phyloP scores from a whole-genome alignment of 2,888 invertebrate species.

The Mythimna lalbum region DNA sequence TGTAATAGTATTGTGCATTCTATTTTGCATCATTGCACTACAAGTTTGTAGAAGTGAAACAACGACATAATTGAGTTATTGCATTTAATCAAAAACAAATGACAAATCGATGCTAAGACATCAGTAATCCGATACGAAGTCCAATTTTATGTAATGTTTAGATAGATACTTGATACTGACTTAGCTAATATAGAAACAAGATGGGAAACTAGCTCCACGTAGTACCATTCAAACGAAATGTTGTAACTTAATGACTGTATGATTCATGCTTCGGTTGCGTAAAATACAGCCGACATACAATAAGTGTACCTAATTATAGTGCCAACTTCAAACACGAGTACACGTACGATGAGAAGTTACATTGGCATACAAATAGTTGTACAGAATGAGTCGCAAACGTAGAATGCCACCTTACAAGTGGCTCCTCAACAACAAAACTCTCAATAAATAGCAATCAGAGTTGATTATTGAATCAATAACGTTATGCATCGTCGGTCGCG shows the following conservation, averaged over 20 bases:
- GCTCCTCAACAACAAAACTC: conserved; percentile 49
- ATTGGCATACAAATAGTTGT: conserved; percentile 31
- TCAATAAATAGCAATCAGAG: conserved; percentile 71
- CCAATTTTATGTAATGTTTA: conserved; percentile 64
- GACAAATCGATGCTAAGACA: conserved; percentile 49
- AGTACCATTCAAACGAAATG: conserved; percentile 62
- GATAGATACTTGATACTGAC: conserved; percentile 59
- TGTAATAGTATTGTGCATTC: conserved; percentile 29
- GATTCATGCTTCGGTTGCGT: conserved; percentile 76
- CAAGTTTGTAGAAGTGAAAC: conserved; percentile 44
- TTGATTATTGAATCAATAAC: conserved; percentile 68
- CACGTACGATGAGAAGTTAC: conserved; percentile 28
- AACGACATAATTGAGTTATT: conserved; percentile 22
- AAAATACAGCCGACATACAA: conserved; percentile 67
- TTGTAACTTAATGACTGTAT: conserved; percentile 68
- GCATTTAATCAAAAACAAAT: conserved; percentile 49
- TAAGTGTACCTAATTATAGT: conserved; percentile 67
- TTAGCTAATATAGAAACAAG: conserved; percentile 49
- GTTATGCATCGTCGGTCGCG: conserved; percentile 56
- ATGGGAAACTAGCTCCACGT: conserved; percentile 59
- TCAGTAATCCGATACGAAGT: conserved; percentile 46
- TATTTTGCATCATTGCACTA: conserved; percentile 20
- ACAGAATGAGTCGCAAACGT: conserved; percentile 16
- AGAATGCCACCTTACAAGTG: conserved; percentile 35
- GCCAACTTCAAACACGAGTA: conserved; percentile 58